phyloP scores from a whole-genome alignment of 2,888 invertebrate species.

The Cyclophora albipunctata region DNA sequence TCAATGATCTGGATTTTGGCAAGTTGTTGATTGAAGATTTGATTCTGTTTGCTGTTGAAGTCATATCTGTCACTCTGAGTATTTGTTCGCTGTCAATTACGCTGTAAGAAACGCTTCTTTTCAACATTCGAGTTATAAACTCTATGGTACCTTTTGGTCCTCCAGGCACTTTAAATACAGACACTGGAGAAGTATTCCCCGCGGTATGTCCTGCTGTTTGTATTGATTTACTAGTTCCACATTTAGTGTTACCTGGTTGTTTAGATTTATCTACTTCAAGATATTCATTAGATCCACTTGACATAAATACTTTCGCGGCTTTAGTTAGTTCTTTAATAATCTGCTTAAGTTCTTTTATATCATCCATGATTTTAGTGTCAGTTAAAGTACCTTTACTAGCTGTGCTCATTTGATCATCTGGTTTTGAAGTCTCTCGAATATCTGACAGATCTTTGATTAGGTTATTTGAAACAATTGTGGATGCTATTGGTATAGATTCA shows the following conservation, averaged over 20 bases:
- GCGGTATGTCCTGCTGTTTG: too few relatives aligned
- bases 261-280: too few relatives aligned
- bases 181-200: slow-evolving; percentile 11
- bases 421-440: too few relatives aligned
- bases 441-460: too few relatives aligned
- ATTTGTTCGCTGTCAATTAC: slow-evolving; percentile 59
- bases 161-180: slow-evolving; percentile 38
- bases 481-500: too few relatives aligned
- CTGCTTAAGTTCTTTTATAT: slow-evolving; percentile 42
- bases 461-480: too few relatives aligned
- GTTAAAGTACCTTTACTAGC: too few relatives aligned
- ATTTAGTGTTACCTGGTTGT: too few relatives aligned
- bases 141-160: slow-evolving; percentile 30
- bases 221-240: too few relatives aligned
- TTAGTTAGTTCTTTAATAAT: slow-evolving; percentile 41
- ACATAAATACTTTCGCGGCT: slow-evolving; percentile 38
- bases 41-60: slow-evolving; percentile 31
- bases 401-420: too few relatives aligned
- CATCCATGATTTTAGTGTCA: slow-evolving; percentile 32
- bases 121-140: slow-evolving; percentile 30
- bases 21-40: slow-evolving; percentile 7
- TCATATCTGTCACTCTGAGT: slow-evolving; percentile 59
- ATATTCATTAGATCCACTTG: too few relatives aligned
- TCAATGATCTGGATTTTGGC: slow-evolving; percentile 33
- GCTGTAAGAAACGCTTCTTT: slow-evolving; percentile 50